Evolutionary conservation across 2,888 invertebrate genomes (phyloP).

Genomic region (Odontomyia ornata): DNA sequence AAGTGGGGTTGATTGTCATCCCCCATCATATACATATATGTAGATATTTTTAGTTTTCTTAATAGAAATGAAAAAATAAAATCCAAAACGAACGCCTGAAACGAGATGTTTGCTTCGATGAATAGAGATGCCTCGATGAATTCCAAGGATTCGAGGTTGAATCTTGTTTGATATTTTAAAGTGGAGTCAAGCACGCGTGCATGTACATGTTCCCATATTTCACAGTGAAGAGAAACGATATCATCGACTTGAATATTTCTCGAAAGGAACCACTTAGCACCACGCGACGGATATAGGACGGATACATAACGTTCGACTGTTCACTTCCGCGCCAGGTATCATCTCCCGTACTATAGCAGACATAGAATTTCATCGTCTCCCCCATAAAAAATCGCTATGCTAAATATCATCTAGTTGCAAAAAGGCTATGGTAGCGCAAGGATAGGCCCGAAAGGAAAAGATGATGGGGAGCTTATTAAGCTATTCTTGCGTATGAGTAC

Average conservation of each 20-base stretch:
- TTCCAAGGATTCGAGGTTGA: slow-evolving; percentile 31
- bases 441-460: slow-evolving; percentile 20
- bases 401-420: slow-evolving; percentile 11
- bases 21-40: background rate
- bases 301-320: slow-evolving; percentile 21
- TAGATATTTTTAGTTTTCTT: slow-evolving; percentile 28
- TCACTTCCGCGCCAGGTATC: slow-evolving; percentile 26
- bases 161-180: slow-evolving; percentile 44
- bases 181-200: slow-evolving; percentile 50
- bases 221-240: slow-evolving; percentile 43
- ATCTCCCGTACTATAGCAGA: background rate
- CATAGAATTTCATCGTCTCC: background rate
- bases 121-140: slow-evolving; percentile 47
- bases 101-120: slow-evolving; percentile 29
- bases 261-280: slow-evolving; percentile 4
- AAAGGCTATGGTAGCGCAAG: background rate
- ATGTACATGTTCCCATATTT: slow-evolving; percentile 41
- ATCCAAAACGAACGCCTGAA: background rate
- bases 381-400: slow-evolving; percentile 16
- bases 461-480: slow-evolving; percentile 49
- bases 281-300: background rate
- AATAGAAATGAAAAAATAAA: slow-evolving; percentile 8
- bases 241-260: slow-evolving; percentile 24
- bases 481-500: slow-evolving; percentile 48
- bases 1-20: slow-evolving; percentile 12